Conservation (phyloP, 30 jellyfish, hydroid and myxozoan genomes). For the Mastigias papua region DNA sequence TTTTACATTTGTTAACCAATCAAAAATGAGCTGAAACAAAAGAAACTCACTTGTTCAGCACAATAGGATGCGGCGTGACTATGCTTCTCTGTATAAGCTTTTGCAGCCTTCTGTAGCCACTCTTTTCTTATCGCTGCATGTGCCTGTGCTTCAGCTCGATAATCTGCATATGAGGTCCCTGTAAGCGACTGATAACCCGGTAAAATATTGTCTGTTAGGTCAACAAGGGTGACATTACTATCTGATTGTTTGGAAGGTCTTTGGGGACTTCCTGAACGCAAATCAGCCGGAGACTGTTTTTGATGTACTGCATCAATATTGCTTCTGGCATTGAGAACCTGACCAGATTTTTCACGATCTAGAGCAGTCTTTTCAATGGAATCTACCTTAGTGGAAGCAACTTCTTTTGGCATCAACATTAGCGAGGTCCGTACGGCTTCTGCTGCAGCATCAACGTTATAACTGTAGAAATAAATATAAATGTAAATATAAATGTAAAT, state of each 20-base stretch:
- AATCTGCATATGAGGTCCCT: constrained; percentile 68
- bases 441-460: constrained; percentile 25
- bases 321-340: neutral
- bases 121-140: constrained; percentile 68
- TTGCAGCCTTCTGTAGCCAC: constrained; percentile 81
- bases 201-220: constrained; percentile 10
- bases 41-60: constrained; percentile 75
- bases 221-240: neutral
- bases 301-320: neutral
- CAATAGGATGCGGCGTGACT: constrained; percentile 74
- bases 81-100: constrained; percentile 76
- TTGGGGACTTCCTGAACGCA: neutral
- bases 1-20: neutral
- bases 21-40: neutral
- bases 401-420: neutral
- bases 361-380: neutral
- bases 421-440: constrained; percentile 21
- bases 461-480: neutral
- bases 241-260: neutral
- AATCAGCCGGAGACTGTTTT: neutral
- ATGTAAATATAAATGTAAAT: neutral
- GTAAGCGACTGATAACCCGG: constrained; percentile 33
- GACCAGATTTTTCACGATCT: neutral
- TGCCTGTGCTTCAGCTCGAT: constrained; percentile 86
- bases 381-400: neutral